Base-by-base conservation (phyloP, 1,140 invertebrate species). In the Drosophila pruinosa region DNA sequence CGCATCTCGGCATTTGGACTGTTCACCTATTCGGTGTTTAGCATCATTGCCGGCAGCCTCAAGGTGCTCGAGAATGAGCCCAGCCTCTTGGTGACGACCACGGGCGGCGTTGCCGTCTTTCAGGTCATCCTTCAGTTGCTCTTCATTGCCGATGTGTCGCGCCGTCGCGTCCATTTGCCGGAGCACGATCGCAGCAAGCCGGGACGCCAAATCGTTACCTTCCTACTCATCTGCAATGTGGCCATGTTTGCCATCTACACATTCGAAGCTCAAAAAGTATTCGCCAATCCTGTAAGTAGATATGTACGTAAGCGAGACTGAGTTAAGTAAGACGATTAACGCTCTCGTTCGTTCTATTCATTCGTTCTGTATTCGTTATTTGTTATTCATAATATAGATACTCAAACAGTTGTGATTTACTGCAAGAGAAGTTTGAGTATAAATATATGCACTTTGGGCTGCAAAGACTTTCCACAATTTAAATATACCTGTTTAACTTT, bases 161-260 rank as follows among this genome's bases (percentile, higher is more conserved):
- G 97, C 17, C 95, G 97, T 73, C 94, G 96, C 36, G 97, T 98
- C n/a, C 95, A 97, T 78, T 92, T 97, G 28, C 96, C 96, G 0
- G 96, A 97, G 91, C 97, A 98, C 80, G 97, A 98, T 86, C 94
- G 96, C 67, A 96, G 95, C 85, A 99, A 99, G 92, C 97, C 98
- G 1, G 98, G 98, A 0, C 94, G 98, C 57, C 97, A 99, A 92
- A 95, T 98, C 45, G 97, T 99, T 24, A 99, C 98, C 31, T 98
- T 99, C 93, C 92, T 99, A 39, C 94, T 99, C 12, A 97, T 99
- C 88, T 97, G 96, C 92, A 99, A 99, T 91, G 94, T 98, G 54
- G 97, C 97, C 69, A 97, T 98, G 95, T 98, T 97, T 96, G 95
- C 97, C 62, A 97, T 98, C 86, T 97, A 98, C 91, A 99, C 98